Base-by-base conservation (phyloP, 1,140 invertebrate species). In the Trichonephila clavata region DNA sequence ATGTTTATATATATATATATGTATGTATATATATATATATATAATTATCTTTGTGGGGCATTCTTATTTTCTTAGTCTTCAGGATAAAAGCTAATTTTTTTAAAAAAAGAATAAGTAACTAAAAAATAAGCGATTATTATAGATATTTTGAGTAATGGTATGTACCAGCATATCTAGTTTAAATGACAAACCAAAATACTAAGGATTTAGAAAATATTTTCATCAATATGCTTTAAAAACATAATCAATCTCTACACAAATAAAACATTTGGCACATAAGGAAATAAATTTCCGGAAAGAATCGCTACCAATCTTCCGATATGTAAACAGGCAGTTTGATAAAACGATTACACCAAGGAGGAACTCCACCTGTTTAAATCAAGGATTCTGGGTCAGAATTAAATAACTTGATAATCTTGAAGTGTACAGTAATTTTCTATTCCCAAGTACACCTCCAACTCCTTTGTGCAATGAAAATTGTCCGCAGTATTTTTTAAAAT, bases 251-350 rank as follows among this genome's bases (percentile, higher is more conserved):
- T 77, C 27, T 20, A 21, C 3, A 32, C 4, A 6, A 18, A 32
- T 27, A 39, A 77, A 77, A 6, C 24, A 50, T 10, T 50, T 50
- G 50, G 50, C 50, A 20, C 16, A 18, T 77, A n/a, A 14, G 21
- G 14, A 77, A 32, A 77, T 77, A 27, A 20, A 39, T 32, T 32
- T 77, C 71, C 71, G 24, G 71, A 32, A 77, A 77, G 32, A 14
- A 32, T 39, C 2, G 27, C 27, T 32, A 39, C 71, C 24, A 32
- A 39, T 32, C 27, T 18, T 27, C 32, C 14, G 27, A 77, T 20
- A 32, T 39, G 71, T 77, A 32, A 77, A 77, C 71, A 77, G 32
- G 27, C 71, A 77, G 71, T 77, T 77, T 77, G 16, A 77, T 77
- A 20, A 77, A 77, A 5, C 18, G 71, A 77, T 39, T 32, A 77